Evolutionary conservation across 2,113 vertebrate genomes (phyloP), one percentile per base, ranked within the genome.

Genomic region (Malaclemys terrapin): DNA sequence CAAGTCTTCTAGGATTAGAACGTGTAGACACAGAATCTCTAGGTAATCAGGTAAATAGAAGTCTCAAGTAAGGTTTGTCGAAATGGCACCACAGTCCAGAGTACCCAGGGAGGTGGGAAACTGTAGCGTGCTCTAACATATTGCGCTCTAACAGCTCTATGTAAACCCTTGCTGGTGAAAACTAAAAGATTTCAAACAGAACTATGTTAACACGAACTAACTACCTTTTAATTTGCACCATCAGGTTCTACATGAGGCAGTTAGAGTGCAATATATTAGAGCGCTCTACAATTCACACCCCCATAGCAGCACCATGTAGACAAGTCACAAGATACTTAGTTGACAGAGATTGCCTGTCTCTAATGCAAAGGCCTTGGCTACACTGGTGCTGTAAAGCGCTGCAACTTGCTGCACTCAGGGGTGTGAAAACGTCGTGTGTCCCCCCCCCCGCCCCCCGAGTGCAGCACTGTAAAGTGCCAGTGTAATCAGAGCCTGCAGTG

Each of bases 341-440:
- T 95, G 81, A 84, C 84, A 95, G 95, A 94, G 96, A 97, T 95
- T 95, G 96, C 65, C 91, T 96, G 87, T 92, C 85, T 91, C 83
- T 16, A 16, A 91, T 20, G 75, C 1, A 1, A 69, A 0, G 1
- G 42, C 42, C 5, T 45, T 42, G 38, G 38, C 38, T 42, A 42
- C 38, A 42, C 38, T 42, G 38, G 38, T 42, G 4, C 38, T 42
- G 38, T 42, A 42, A 42, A 42, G 38, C 38, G 38, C 38, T 42
- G 38, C 38, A 42, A 42, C 38, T 42, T 42, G 38, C 3, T 42
- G 38, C 38, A 42, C 38, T 42, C 38, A 42, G 38, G 38, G 38
- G 38, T 42, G 38, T 42, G 38, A 42, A 42, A 42, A 42, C 38
- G 38, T n/a, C n/a, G n/a, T n/a, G n/a, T n/a, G n/a, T n/a, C n/a